Base-by-base conservation (phyloP, 2,113 vertebrate species). In the Arvicanthis niloticus region DNA sequence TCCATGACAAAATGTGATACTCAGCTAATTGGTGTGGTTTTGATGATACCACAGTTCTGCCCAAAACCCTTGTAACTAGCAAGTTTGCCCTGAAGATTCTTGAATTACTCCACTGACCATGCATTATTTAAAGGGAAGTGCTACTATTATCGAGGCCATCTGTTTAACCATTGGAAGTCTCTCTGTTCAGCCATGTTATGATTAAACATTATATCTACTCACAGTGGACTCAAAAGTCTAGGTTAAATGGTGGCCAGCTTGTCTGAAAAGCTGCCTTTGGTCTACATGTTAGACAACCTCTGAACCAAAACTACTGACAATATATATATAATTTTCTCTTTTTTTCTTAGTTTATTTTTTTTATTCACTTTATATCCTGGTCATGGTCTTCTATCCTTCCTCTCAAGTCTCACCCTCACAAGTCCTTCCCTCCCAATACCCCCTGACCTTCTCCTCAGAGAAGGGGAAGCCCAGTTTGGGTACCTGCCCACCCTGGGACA, bases 121-220 rank as follows among this genome's bases (percentile, higher is more conserved):
- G 94, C 94, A 96, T 97, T 97, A 97, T 98, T 98, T 97, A 96
- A 96, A 97, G 88, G 93, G 95, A 98, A 98, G 94, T 97, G 87
- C 95, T 97, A 80, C 77, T 96, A 95, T 94, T 96, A 97, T 29
- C 97, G 96, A 97, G 98, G 97, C 91, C 98, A 98, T 85, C 93
- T 98, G 96, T 97, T 97, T 96, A 98, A 97, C 96, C 97, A 31
- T 58, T 98, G 92, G 92, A 97, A 95, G 97, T 89, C 97, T 95
- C 86, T 92, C 91, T 68, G 68, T 97, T 97, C 96, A 91, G 94
- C 89, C 92, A 53, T 70, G 97, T 42, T 91, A 40, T 96, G 82
- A 96, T 84, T 91, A 92, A 93, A 95, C 89, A 95, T 78, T 53
- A 5, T 93, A 88, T 94, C 96, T 97, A 56, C 72, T 95, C 67